A percentile compares a stretch with the other conserved stretches of the same genome.
phyloP scores from a whole-genome alignment of 64 coral and sea anemone species.

The Montipora foliosa region DNA sequence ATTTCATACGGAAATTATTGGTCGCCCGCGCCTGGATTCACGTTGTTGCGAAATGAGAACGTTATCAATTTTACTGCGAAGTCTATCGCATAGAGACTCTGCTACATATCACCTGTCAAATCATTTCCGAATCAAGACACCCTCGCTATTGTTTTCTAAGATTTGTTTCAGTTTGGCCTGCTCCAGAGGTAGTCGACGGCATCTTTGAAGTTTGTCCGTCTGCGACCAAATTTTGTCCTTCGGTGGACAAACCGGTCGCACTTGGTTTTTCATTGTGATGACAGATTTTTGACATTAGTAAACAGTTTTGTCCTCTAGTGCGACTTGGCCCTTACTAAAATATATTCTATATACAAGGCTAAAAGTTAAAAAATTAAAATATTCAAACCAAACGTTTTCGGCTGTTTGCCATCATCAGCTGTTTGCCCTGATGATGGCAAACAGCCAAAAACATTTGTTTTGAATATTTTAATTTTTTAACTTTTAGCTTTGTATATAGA shows the following conservation, averaged over 20 bases:
- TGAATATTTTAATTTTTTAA: too few relatives aligned
- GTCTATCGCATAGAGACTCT: constrained; percentile 15
- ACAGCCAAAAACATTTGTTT: too few relatives aligned
- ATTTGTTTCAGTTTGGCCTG: constrained; percentile 18
- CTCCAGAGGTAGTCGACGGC: constrained; percentile 9
- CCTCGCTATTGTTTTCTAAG: constrained; percentile 6
- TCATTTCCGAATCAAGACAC: constrained; percentile 23
- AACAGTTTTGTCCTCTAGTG: constrained; percentile 38
- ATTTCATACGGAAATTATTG: not conserved
- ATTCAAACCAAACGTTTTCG: too few relatives aligned
- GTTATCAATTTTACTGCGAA: not conserved
- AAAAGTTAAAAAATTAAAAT: too few relatives aligned
- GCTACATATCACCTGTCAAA: constrained; percentile 25
- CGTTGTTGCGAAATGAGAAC: constrained; percentile 19
- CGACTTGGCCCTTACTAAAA: constrained; percentile 20
- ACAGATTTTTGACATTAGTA: constrained; percentile 50
- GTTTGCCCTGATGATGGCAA: too few relatives aligned
- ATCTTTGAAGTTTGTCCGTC: not conserved
- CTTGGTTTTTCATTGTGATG: constrained; percentile 59
- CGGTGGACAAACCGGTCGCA: constrained; percentile 41
- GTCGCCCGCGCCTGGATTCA: constrained; percentile 23
- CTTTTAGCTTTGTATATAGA: too few relatives aligned
- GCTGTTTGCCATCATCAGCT: too few relatives aligned
- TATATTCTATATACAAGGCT: too few relatives aligned
- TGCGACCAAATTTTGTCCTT: constrained; percentile 1